Evolutionary conservation across 2,797 vertebrate species (phyloP).

Genomic region (Perodicticus potto): DNA sequence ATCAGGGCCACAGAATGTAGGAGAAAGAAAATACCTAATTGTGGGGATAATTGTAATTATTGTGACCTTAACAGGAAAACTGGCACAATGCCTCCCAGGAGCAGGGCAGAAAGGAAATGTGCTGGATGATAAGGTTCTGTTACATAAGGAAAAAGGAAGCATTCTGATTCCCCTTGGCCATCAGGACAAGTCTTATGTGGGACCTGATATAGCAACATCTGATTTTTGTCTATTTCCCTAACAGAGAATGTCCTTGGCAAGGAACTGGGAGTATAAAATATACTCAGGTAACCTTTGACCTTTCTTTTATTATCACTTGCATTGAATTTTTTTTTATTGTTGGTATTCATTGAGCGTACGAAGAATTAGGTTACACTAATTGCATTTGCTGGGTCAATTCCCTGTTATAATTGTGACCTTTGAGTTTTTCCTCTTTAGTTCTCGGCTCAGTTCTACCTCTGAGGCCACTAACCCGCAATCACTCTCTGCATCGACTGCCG

Average conservation of each 20-base stretch:
- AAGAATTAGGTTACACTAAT: too few species aligned
- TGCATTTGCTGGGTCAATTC: too few species aligned
- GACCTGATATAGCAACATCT: not conserved
- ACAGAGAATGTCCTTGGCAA: constrained; percentile 16
- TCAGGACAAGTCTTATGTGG: not conserved
- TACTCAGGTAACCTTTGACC: not conserved
- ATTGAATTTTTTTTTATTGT: too few species aligned
- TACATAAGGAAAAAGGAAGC: not conserved
- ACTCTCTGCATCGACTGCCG: not conserved
- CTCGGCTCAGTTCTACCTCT: not conserved
- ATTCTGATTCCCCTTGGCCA: too few species aligned
- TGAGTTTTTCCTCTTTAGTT: not conserved
- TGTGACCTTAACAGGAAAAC: not conserved
- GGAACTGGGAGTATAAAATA: not conserved
- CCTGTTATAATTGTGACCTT: not conserved
- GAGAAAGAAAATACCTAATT: constrained; percentile 23
- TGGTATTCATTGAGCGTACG: too few species aligned
- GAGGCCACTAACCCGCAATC: not conserved
- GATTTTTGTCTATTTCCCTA: constrained; percentile 16
- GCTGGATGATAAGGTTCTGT: not conserved
- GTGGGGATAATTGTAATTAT: not conserved
- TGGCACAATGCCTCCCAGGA: constrained; percentile 32
- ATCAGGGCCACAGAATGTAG: not conserved
- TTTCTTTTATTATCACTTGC: not conserved
- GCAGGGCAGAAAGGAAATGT: not conserved